Evolutionary conservation across 2,113 vertebrate species (phyloP).

Genomic region (Sigmodon hispidus): DNA sequence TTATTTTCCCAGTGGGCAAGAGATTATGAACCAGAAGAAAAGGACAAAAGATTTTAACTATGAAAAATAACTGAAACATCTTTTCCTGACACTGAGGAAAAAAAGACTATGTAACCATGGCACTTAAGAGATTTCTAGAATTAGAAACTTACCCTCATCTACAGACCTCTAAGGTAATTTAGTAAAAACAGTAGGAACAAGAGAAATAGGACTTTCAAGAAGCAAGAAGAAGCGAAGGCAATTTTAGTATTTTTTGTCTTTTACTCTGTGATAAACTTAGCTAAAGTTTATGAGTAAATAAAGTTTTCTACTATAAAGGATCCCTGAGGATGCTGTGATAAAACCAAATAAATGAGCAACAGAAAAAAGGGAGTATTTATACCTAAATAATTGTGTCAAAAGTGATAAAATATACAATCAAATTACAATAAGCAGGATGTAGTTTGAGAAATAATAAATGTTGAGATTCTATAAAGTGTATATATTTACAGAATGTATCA

Average conservation of each 20-base stretch:
- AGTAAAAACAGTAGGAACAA: not conserved
- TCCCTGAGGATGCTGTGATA: fast-evolving
- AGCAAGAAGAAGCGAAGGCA: not conserved
- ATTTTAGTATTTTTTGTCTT: not conserved
- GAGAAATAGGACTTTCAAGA: not conserved
- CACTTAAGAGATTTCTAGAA: not conserved
- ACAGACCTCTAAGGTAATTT: not conserved
- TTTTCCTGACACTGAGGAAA: not conserved
- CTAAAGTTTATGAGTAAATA: not conserved
- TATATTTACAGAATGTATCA: too few relatives aligned
- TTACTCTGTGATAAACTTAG: not conserved
- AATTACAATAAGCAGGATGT: not conserved
- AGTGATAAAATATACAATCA: not conserved
- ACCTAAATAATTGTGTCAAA: not conserved
- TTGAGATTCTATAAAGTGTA: not conserved
- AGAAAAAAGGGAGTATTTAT: not conserved
- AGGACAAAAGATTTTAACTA: not conserved
- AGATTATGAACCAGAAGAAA: not conserved
- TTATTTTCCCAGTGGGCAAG: not conserved
- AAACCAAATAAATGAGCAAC: not conserved
- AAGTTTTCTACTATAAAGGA: not conserved
- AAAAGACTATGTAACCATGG: not conserved
- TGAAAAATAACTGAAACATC: not conserved
- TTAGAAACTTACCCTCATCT: not conserved
- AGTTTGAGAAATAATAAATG: not conserved